A percentile compares a stretch with the other conserved stretches of the same genome.
phyloP scores from a whole-genome alignment of 2,888 invertebrate genomes.

The Gibbula magus region DNA sequence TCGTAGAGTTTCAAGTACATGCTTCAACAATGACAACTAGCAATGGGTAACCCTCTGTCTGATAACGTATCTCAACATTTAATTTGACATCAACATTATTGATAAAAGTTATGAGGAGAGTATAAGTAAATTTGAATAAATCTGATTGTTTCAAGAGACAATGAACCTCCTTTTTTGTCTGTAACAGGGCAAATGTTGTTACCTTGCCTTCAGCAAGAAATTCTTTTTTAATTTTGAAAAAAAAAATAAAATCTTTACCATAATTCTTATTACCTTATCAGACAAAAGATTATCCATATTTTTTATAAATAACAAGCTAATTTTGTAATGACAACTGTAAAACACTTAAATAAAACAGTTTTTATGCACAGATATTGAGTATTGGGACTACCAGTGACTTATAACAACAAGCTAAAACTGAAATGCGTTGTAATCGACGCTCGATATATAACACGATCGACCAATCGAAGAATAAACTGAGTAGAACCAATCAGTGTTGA shows the following conservation, averaged over 20 bases:
- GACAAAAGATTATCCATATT: neutral
- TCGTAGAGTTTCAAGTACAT: neutral
- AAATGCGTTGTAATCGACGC: neutral
- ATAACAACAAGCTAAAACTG: neutral
- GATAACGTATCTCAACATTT: neutral
- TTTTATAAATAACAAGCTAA: neutral
- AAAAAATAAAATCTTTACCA: too few relatives aligned
- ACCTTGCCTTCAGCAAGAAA: too few relatives aligned
- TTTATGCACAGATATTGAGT: neutral
- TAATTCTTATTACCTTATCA: neutral
- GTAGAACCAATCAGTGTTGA: too few relatives aligned
- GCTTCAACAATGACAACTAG: neutral
- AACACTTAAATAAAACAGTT: slow-evolving; percentile 10
- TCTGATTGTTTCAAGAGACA: too few relatives aligned
- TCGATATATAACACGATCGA: too few relatives aligned
- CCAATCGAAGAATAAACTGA: too few relatives aligned
- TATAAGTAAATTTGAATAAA: too few relatives aligned
- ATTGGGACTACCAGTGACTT: neutral
- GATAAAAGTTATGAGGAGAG: too few relatives aligned
- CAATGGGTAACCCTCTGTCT: neutral
- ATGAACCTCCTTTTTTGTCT: too few relatives aligned
- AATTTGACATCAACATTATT: too few relatives aligned
- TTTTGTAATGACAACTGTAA: neutral
- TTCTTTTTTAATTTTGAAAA: too few relatives aligned
- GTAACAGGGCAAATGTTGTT: too few relatives aligned